Conservation (phyloP, 2,888 invertebrate genomes). For the Tachystola acroxantha region DNA sequence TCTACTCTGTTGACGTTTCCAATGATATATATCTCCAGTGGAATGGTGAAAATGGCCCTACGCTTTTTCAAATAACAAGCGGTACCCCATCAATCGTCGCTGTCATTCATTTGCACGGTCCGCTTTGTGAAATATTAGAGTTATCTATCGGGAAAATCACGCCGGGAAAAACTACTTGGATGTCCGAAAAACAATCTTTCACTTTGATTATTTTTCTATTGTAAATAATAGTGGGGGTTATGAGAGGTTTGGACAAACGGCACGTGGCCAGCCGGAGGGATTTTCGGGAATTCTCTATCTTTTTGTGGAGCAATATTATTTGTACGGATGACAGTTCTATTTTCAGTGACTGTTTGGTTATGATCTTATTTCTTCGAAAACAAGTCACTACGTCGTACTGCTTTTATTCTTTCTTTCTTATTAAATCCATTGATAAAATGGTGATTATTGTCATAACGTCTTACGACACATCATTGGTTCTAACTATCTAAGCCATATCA, state of each 20-base stretch:
- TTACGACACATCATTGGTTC: too few species aligned
- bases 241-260: conserved; percentile 42
- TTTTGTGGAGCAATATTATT: conserved; percentile 9
- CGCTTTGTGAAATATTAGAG: conserved; percentile 67
- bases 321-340: conserved; percentile 11
- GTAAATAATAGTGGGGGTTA: conserved; percentile 63
- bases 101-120: conserved; percentile 69
- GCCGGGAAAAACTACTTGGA: conserved; percentile 62
- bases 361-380: neutral
- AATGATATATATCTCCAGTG: conserved; percentile 67
- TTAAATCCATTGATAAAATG: too few species aligned
- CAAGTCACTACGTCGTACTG: neutral
- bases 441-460: too few species aligned
- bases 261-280: conserved; percentile 44
- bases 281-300: conserved; percentile 17
- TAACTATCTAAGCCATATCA: too few species aligned
- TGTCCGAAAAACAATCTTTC: conserved; percentile 52
- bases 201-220: conserved; percentile 71
- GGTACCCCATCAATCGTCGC: conserved; percentile 63
- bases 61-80: conserved; percentile 77
- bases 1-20: conserved; percentile 72
- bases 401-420: too few species aligned
- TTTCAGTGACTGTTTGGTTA: neutral
- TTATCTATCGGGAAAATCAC: conserved; percentile 65
- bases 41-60: conserved; percentile 65